A percentile compares a stretch with the other conserved stretches of the same genome.
Evolutionary conservation across 2,888 invertebrate species (phyloP).

Genomic region (Eudasyphora cyanicolor): DNA sequence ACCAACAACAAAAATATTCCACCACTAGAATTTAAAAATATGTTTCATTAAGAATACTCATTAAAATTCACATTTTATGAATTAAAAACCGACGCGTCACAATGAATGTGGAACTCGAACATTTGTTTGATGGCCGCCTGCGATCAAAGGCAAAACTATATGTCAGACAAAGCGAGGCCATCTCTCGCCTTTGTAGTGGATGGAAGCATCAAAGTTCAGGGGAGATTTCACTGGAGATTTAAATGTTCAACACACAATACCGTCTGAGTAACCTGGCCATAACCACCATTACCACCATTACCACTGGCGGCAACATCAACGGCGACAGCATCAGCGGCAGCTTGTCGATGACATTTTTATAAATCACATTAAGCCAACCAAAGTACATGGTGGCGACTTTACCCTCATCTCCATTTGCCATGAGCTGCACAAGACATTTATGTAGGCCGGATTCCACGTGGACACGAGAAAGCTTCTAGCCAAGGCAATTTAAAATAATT

Average conservation of each 20-base stretch:
- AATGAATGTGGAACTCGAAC: no score
- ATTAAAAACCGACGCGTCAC: no score
- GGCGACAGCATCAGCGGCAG: neutral
- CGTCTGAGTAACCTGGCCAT: slow-evolving; percentile 1
- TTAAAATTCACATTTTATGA: no score
- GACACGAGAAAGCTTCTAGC: neutral
- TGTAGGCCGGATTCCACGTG: neutral
- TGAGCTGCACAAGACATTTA: neutral
- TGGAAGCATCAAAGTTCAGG: neutral
- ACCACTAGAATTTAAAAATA: no score
- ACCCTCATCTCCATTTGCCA: neutral
- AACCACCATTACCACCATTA: neutral
- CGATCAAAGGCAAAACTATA: no score
- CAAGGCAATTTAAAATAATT: slow-evolving; percentile 17
- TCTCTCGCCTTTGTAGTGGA: neutral
- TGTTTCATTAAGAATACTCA: no score
- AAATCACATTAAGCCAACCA: neutral
- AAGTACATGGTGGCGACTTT: neutral
- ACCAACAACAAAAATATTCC: no score
- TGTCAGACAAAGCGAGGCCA: neutral
- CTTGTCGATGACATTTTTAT: neutral
- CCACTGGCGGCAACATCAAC: neutral
- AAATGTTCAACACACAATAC: neutral
- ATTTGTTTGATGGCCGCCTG: no score
- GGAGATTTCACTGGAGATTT: slow-evolving; percentile 3